Base-by-base conservation (phyloP, 2,113 vertebrate genomes). In the Pseudorhombus dupliciocellatus region DNA sequence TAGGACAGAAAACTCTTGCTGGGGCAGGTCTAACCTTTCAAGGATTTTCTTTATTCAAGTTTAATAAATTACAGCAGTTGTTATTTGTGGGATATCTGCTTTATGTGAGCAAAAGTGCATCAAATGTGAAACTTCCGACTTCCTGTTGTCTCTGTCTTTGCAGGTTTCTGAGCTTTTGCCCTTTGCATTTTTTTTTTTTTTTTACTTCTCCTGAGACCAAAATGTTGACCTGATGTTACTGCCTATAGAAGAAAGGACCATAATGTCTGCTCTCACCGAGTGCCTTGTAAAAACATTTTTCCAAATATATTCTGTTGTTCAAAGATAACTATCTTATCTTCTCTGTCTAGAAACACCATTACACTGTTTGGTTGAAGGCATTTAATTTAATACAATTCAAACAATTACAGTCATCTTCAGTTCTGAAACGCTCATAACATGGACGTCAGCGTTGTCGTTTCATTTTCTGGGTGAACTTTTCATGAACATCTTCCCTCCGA, bases 161-260 rank as follows among this genome's bases (percentile, higher is more conserved):
- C 5, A 44, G 30, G 77, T 59, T 11, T 52, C 26, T 70, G 62
- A 84, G 71, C 12, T 71, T 71, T 66, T 9, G 58, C 30, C 58
- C 16, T 66, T 88, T 80, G 83, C 34, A 74, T 2, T 52, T 52
- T 24, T 50, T 22, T 51, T n/a, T 63, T 62, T 53, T 83, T 78
- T 79, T 75, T 84, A 69, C 63, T 63, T 59, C 62, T 51, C 66
- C 51, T 16, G 65, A 86, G 81, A 92, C 86, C 82, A 90, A 92
- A 92, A 92, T 88, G 83, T 83, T 71, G 84, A 77, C 90, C 71
- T 77, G 58, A 72, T 60, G 31, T 80, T 68, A 79, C 68, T 82
- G 73, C 54, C 73, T 76, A 11, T 59, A 55, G 58, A 74, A 20
- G 59, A 71, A 77, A 86, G 85, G 61, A 82, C 78, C 44, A 10